Conservation (phyloP, 1,140 invertebrate species). For the Drosophila mojavensis region DNA sequence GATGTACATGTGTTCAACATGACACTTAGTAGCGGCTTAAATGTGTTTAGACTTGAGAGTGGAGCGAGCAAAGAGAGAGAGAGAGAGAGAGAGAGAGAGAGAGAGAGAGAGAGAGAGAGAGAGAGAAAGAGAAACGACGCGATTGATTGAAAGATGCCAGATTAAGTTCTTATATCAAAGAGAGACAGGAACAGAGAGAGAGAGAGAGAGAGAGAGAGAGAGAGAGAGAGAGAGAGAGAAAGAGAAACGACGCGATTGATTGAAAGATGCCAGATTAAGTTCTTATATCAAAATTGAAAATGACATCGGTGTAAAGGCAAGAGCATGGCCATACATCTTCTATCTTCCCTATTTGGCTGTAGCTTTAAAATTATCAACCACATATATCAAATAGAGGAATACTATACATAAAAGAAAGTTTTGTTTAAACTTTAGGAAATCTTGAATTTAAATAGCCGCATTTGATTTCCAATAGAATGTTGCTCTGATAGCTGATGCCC, state of each 20-base stretch:
- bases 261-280: slow-evolving; percentile 17
- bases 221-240: not conserved
- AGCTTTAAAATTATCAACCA: no score
- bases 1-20: slow-evolving; percentile 77
- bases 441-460: no score
- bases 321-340: not conserved
- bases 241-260: not conserved
- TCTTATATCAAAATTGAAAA: slow-evolving; percentile 37
- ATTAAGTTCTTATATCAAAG: slow-evolving; percentile 13
- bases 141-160: slow-evolving; percentile 9
- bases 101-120: not conserved
- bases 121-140: not conserved
- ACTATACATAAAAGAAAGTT: not conserved
- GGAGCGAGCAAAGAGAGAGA: slow-evolving; percentile 18
- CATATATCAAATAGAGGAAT: no score
- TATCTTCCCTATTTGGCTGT: no score
- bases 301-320: slow-evolving; percentile 6
- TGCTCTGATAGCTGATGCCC: not conserved
- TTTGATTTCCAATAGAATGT: no score
- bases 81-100: no score
- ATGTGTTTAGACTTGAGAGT: slow-evolving; percentile 63
- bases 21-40: slow-evolving; percentile 78
- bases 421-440: not conserved
- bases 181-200: no score
- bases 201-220: no score